Evolutionary conservation across 2,113 vertebrate species (phyloP), one percentile per base, ranked within the genome.

Genomic region (Apaloderma vittatum): DNA sequence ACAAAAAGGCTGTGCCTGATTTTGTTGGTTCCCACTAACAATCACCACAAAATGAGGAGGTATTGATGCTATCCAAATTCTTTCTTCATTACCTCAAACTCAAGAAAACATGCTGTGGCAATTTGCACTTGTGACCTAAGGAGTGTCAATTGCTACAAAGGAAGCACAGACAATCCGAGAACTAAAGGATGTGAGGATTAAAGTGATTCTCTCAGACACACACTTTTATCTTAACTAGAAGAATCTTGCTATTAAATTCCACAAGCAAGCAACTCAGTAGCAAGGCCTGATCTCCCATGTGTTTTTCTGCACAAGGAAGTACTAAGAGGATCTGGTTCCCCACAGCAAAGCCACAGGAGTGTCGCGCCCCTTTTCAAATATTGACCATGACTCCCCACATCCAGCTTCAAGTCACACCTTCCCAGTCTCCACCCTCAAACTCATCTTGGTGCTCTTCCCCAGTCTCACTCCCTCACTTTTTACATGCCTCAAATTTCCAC

Each of bases 101-200:
- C 40, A 23, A 73, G 67, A 72, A 71, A 94, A 90, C 63, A 91
- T 16, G n/a, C 59, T 54, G 81, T 62, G 51, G 51, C 88, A 90
- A 79, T 96, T 94, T 88, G 72, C 83, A 77, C 88, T 90, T 65
- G 81, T 72, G 86, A 57, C 81, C 82, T 86, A 81, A 74, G 4
- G 81, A 93, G 74, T n/a, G 73, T 43, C 87, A 78, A 87, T 24
- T 91, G 73, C 61, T 37, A 17, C 52, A 88, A 32, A 90, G 86
- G 92, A 90, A 88, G 58, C 77, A 49, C 36, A 82, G 90, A 95
- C 88, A 92, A 92, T 73, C 87, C 79, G 93, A 90, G 87, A 95
- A 95, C 78, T 37, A 66, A 90, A n/a, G 51, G 62, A 62, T 46
- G 10, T 7, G 30, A 85, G 74, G 49, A 86, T 86, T 86, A 51